Conservation (phyloP, 35 echinoderm and acorn worm genomes). For the Heliocidaris erythrogramma region DNA sequence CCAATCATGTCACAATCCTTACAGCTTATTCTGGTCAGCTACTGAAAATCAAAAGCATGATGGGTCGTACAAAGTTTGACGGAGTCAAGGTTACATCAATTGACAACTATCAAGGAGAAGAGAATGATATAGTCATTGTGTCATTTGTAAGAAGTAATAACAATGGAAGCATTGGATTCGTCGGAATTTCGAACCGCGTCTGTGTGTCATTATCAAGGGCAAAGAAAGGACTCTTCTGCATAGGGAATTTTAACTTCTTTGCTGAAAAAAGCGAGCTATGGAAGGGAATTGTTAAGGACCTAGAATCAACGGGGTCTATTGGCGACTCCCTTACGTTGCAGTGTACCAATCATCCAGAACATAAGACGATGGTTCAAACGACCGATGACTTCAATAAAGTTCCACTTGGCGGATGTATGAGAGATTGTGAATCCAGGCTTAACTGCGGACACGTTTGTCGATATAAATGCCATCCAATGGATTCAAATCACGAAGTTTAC, state of each 20-base stretch:
- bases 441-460: slow-evolving; percentile 77
- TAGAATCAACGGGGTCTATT: slow-evolving; percentile 29
- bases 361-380: slow-evolving; percentile 25
- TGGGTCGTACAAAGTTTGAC: slow-evolving; percentile 55
- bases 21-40: slow-evolving; percentile 84
- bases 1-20: slow-evolving; percentile 74
- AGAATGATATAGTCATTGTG: slow-evolving; percentile 93
- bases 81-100: slow-evolving; percentile 68
- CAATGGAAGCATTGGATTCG: slow-evolving; percentile 86
- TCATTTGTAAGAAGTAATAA: slow-evolving; percentile 92
- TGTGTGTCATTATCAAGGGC: slow-evolving; percentile 88
- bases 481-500: slow-evolving; percentile 57
- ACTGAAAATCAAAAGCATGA: slow-evolving; percentile 49
- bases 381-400: slow-evolving; percentile 63
- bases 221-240: slow-evolving; percentile 86
- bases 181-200: slow-evolving; percentile 79
- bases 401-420: slow-evolving; percentile 70
- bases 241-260: slow-evolving; percentile 78
- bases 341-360: slow-evolving; percentile 77
- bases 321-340: slow-evolving; percentile 53
- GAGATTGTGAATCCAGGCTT: slow-evolving; percentile 61
- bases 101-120: slow-evolving; percentile 86
- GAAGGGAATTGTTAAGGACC: slow-evolving; percentile 59
- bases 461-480: slow-evolving; percentile 60
- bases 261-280: slow-evolving; percentile 74